Evolutionary conservation across 2,888 invertebrate genomes (phyloP).

Genomic region (Nephrotoma flavescens): DNA sequence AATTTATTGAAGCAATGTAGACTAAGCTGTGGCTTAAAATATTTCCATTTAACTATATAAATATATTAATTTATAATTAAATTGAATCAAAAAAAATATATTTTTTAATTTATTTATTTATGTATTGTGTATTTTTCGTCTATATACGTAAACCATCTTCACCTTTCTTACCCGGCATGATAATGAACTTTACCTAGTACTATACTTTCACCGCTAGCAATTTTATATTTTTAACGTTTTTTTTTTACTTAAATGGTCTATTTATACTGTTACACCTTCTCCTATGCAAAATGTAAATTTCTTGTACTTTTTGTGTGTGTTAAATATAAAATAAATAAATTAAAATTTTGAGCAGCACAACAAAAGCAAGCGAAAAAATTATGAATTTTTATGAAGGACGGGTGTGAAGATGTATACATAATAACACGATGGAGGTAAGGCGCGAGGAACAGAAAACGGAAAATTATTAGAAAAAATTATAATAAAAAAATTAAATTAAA

Average conservation of each 20-base stretch:
- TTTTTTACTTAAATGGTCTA: neutral
- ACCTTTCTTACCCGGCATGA: neutral
- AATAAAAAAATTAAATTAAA: neutral
- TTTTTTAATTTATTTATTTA: neutral
- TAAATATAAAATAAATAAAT: neutral
- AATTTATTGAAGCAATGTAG: neutral
- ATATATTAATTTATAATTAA: neutral
- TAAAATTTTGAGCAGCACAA: neutral
- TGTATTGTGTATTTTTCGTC: neutral
- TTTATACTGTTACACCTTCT: neutral
- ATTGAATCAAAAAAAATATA: neutral
- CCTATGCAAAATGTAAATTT: neutral
- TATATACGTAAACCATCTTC: neutral
- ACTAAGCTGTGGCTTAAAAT: neutral
- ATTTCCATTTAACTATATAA: neutral
- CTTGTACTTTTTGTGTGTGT: neutral
- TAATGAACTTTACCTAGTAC: neutral
- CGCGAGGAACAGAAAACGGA: neutral
- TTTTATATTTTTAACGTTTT: neutral
- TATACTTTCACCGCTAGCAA: neutral
- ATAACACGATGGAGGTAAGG: too few species aligned
- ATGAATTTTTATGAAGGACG: neutral
- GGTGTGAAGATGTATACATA: neutral
- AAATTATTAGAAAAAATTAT: neutral
- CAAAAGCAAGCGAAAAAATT: neutral